Evolutionary conservation across 2,888 invertebrate species (phyloP).

Genomic region (Nephrotoma flavescens): DNA sequence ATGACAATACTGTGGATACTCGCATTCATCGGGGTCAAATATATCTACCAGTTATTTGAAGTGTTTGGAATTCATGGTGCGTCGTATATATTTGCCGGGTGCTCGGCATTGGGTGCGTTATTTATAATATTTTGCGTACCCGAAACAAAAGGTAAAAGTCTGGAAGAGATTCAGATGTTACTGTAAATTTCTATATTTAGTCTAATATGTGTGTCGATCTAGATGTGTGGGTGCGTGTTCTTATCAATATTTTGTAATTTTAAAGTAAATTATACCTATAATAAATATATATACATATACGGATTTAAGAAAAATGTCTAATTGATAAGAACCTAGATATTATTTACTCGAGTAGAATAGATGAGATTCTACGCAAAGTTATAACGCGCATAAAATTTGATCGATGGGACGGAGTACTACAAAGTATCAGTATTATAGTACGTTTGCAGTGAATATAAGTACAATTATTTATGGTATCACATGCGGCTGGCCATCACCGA

Average conservation of each 20-base stretch:
- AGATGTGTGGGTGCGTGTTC: background rate
- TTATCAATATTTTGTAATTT: background rate
- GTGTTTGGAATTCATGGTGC: constrained; percentile 23
- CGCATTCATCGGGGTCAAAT: constrained; percentile 12
- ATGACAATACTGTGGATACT: constrained; percentile 17
- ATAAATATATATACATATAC: background rate
- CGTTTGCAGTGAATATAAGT: constrained; percentile 4
- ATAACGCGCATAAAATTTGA: background rate
- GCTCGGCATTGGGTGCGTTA: constrained; percentile 19
- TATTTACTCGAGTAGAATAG: background rate
- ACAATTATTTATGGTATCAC: constrained; percentile 3
- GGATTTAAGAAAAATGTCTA: background rate
- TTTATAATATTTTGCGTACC: constrained; percentile 25
- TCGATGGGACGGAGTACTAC: background rate
- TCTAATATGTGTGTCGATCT: background rate
- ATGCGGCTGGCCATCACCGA: constrained; percentile 11
- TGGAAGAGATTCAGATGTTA: constrained; percentile 21
- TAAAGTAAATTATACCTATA: background rate
- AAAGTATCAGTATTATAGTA: background rate
- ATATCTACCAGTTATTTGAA: constrained; percentile 19
- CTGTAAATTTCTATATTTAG: constrained; percentile 10
- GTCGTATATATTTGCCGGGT: constrained; percentile 22
- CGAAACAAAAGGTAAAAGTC: constrained; percentile 28
- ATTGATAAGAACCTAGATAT: background rate
- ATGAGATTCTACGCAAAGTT: background rate